Percentiles rank a stretch among this genome's conserved stretches.
Conservation (phyloP, 1,140 invertebrate genomes). For the Drosophila repletoides region DNA sequence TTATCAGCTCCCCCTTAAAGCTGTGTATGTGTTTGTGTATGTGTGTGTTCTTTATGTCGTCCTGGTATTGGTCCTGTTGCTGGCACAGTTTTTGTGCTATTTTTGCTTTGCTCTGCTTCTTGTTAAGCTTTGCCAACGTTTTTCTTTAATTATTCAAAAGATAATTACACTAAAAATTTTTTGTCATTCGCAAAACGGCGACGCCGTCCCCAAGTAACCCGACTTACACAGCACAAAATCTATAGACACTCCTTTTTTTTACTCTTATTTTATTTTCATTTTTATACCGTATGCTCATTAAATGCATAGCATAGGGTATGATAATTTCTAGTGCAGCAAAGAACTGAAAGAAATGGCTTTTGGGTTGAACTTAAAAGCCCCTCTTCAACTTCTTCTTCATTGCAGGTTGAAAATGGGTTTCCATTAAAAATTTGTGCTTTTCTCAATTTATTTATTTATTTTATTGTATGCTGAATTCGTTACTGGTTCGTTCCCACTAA, state of each 20-base stretch:
- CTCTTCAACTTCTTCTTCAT: too few relatives aligned
- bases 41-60: conserved; percentile 6
- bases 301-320: background rate
- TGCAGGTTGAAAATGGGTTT: too few relatives aligned
- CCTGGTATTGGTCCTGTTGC: conserved; percentile 25
- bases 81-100: conserved; percentile 42
- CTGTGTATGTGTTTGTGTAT: background rate
- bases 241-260: conserved; percentile 45
- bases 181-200: conserved; percentile 59
- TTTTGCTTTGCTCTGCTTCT: conserved; percentile 37
- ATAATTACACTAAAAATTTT: conserved; percentile 76
- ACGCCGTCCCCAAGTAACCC: conserved; percentile 45
- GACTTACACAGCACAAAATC: conserved; percentile 51
- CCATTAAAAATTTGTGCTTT: too few relatives aligned
- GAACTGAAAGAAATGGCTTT: too few relatives aligned
- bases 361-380: too few relatives aligned
- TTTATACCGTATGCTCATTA: background rate
- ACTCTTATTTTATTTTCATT: conserved; percentile 11
- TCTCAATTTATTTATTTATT: too few relatives aligned
- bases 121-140: conserved; percentile 67
- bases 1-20: conserved; percentile 19
- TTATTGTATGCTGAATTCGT: too few relatives aligned
- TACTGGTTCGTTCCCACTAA: too few relatives aligned
- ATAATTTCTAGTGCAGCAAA: too few relatives aligned
- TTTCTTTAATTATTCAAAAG: conserved; percentile 81